phyloP scores from a whole-genome alignment of 2,888 invertebrate species.

The Tromatobia lineatoria region DNA sequence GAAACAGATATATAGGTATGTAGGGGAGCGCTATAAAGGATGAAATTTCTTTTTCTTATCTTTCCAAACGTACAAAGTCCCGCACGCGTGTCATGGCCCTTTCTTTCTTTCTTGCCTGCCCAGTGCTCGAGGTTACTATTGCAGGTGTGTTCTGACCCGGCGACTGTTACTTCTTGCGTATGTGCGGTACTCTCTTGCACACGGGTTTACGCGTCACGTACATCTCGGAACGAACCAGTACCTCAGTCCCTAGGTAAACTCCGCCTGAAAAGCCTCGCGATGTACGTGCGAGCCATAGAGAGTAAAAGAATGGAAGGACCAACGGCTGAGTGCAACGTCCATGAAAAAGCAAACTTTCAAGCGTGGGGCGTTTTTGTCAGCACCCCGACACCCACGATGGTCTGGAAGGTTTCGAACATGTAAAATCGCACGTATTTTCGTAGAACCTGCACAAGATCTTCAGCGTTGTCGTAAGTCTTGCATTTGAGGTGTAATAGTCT shows the following conservation, averaged over 20 bases:
- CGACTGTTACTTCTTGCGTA: neutral
- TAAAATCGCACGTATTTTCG: neutral
- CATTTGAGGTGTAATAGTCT: neutral
- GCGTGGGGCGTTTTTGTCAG: slow-evolving; percentile 26
- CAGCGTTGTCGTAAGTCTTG: neutral
- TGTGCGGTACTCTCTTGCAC: slow-evolving; percentile 28
- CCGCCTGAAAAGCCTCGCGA: slow-evolving; percentile 45
- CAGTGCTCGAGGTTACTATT: slow-evolving; percentile 38
- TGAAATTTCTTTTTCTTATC: slow-evolving; percentile 53
- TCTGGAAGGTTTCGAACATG: neutral
- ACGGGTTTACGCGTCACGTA: slow-evolving; percentile 61
- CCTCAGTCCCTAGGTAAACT: slow-evolving; percentile 57
- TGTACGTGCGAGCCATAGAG: slow-evolving; percentile 58
- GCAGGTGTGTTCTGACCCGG: slow-evolving; percentile 16
- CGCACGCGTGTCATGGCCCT: slow-evolving; percentile 31
- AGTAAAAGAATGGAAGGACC: slow-evolving; percentile 36
- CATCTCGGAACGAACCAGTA: slow-evolving; percentile 35
- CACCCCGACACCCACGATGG: neutral
- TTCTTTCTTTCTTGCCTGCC: slow-evolving; percentile 45
- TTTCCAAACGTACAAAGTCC: slow-evolving; percentile 38
- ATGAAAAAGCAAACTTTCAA: slow-evolving; percentile 67
- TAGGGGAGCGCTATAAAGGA: slow-evolving; percentile 33
- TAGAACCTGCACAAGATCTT: neutral
- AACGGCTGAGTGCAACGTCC: slow-evolving; percentile 53
- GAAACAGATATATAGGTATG: slow-evolving; percentile 46